phyloP scores from a whole-genome alignment of 2,888 invertebrate genomes.

The Agapostemon virescens region DNA sequence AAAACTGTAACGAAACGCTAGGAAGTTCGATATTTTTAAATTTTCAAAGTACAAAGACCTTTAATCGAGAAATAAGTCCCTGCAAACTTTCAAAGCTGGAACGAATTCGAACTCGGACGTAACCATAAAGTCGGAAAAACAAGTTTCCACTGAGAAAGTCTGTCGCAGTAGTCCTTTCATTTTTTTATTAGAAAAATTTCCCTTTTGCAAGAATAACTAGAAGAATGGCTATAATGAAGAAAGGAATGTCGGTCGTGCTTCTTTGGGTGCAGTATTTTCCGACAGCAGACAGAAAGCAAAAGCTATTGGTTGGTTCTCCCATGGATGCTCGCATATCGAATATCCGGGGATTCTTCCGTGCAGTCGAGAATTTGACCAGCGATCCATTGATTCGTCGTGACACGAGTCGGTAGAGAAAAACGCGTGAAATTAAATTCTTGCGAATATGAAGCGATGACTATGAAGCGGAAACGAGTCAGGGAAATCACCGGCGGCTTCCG shows the following conservation, averaged over 20 bases:
- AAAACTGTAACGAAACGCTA: background rate
- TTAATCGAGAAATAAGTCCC: background rate
- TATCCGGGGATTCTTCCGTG: conserved; percentile 34
- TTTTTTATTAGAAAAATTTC: conserved; percentile 13
- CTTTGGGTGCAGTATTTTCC: background rate
- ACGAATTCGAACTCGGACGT: conserved; percentile 10
- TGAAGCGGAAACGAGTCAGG: conserved; percentile 18
- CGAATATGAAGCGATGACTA: conserved; percentile 58
- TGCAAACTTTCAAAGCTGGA: conserved; percentile 28
- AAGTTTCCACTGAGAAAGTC: conserved; percentile 2
- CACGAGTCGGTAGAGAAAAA: conserved; percentile 41
- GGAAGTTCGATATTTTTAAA: background rate
- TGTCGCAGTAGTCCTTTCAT: conserved; percentile 11
- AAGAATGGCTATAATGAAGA: conserved; percentile 7
- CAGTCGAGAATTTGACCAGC: conserved; percentile 15
- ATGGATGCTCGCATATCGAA: conserved; percentile 25
- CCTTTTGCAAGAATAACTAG: background rate
- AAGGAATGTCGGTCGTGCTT: background rate
- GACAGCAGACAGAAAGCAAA: background rate
- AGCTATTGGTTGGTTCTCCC: conserved; percentile 5
- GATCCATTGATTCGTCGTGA: conserved; percentile 51
- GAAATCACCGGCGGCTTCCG: conserved; percentile 5
- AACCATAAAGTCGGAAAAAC: conserved; percentile 12
- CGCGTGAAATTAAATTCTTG: conserved; percentile 72
- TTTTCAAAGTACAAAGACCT: background rate